These are phyloP conservation scores for Steatocranus sp. DNA, from an alignment of 2,797 vertebrate genomes.

Conservation along the genomic window DNA sequence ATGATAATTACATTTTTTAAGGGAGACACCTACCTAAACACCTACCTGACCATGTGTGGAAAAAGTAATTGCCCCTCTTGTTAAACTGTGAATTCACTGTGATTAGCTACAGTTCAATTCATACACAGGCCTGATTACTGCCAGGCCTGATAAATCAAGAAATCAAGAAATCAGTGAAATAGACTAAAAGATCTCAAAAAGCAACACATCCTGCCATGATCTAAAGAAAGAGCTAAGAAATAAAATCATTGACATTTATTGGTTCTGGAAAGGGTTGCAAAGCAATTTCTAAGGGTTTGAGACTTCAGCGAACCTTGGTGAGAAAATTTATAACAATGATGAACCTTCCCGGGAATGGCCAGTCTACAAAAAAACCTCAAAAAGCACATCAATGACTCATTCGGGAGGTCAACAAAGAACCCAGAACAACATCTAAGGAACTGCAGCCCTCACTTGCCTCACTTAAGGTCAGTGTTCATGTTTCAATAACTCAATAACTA, in stretches of 20 bases:
- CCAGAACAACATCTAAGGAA: background rate
- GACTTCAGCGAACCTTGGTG: background rate
- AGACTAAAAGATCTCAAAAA: background rate
- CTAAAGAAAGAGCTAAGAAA: background rate
- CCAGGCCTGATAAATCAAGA: background rate
- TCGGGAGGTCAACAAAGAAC: background rate
- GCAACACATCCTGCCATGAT: background rate
- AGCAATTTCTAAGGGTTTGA: background rate
- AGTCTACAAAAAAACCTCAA: background rate
- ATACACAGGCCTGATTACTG: background rate
- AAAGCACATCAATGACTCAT: background rate
- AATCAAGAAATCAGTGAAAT: background rate
- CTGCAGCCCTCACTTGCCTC: background rate
- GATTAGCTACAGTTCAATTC: background rate
- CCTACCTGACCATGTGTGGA: background rate
- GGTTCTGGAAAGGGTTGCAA: background rate
- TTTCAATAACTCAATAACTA: background rate
- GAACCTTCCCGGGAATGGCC: background rate
- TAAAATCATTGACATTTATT: background rate
- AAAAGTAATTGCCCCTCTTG: background rate
- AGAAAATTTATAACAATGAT: background rate
- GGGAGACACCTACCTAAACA: background rate
- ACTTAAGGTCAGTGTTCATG: background rate
- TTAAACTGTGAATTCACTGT: background rate
- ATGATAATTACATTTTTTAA: background rate